phyloP scores from a whole-genome alignment of 2,113 vertebrate species.

The Puma concolor region DNA sequence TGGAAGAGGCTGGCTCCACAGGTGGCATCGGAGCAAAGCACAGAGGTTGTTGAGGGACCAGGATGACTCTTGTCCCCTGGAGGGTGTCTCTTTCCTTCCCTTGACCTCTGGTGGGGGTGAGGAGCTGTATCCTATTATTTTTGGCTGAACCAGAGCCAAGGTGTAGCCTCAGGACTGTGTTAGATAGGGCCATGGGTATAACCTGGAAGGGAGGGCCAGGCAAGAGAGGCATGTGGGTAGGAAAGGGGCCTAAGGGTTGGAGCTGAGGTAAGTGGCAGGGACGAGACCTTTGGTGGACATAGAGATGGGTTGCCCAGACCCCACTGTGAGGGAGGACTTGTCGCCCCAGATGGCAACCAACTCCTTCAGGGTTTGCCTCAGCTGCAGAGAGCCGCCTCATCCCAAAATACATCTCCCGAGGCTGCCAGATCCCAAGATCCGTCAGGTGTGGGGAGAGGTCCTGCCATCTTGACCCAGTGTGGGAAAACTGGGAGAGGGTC shows the following conservation, averaged over 20 bases:
- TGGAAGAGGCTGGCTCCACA: neutral
- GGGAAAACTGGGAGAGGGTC: accelerated
- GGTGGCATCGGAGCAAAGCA: neutral
- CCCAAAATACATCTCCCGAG: accelerated
- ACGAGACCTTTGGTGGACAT: neutral
- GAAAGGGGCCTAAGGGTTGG: neutral
- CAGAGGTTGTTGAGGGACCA: accelerated
- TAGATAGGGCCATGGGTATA: accelerated
- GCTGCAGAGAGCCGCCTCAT: neutral
- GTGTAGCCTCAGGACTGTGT: neutral
- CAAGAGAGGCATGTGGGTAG: neutral
- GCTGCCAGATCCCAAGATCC: accelerated
- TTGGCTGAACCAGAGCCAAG: neutral
- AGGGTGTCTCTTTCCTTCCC: neutral
- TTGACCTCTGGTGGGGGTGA: too few relatives aligned
- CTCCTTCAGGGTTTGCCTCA: neutral
- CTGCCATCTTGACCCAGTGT: neutral
- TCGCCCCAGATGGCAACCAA: accelerated
- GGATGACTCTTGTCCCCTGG: too few relatives aligned
- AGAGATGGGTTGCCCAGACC: neutral
- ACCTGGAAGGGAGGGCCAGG: neutral
- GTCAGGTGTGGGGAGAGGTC: neutral
- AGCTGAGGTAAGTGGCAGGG: neutral
- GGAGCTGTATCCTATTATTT: neutral
- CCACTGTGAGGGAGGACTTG: neutral